These are phyloP conservation scores for Acanthopleura granulata DNA, from an alignment of 2,888 invertebrate species.

Conservation along the genomic window DNA sequence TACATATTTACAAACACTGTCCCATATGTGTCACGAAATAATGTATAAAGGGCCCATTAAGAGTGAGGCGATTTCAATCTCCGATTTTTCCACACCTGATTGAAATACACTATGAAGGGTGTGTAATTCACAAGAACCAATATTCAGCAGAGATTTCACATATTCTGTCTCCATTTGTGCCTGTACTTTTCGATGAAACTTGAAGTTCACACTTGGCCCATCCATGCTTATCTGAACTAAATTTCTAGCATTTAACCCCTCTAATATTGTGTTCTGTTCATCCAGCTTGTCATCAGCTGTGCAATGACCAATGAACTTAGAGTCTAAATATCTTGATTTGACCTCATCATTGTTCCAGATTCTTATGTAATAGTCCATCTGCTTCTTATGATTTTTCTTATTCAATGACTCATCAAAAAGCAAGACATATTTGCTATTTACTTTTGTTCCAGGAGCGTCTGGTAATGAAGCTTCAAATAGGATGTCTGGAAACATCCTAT, in stretches of 20 bases:
- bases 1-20: conserved; percentile 15
- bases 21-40: conserved; percentile 22
- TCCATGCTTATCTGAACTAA: conserved; percentile 26
- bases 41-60: conserved; percentile 16
- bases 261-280: conserved; percentile 31
- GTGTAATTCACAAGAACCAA: conserved; percentile 58
- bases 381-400: conserved; percentile 30
- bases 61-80: conserved; percentile 31
- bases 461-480: conserved; percentile 31
- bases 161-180: not conserved
- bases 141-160: conserved; percentile 33
- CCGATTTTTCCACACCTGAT: conserved; percentile 37
- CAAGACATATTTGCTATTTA: conserved; percentile 26
- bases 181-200: not conserved
- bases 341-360: conserved; percentile 44
- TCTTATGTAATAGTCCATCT: conserved; percentile 50
- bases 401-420: conserved; percentile 43
- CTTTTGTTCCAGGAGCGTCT: conserved; percentile 29
- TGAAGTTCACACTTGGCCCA: conserved; percentile 24
- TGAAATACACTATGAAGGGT: conserved; percentile 52
- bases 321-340: conserved; percentile 43
- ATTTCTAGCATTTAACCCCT: conserved; percentile 19
- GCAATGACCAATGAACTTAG: conserved; percentile 27
- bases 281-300: conserved; percentile 43
- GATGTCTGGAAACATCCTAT: conserved; percentile 35